A percentile compares a stretch with the other conserved stretches of the same genome.
Evolutionary conservation across 2,797 vertebrate genomes (phyloP).

Genomic region (Lemur catta): DNA sequence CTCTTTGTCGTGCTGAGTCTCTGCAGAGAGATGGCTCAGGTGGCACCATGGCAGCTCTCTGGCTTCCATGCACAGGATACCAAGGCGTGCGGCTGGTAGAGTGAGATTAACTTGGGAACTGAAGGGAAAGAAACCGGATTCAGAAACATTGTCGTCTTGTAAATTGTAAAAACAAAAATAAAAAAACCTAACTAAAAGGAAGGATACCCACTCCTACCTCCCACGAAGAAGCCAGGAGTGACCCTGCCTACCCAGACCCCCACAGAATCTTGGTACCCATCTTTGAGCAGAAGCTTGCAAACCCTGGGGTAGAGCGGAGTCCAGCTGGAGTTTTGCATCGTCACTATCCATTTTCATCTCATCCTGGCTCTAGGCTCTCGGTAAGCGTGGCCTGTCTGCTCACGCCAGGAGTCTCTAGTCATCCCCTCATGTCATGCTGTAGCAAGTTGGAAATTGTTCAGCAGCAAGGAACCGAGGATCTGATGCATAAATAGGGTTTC

Average conservation of each 20-base stretch:
- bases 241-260: background rate
- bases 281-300: background rate
- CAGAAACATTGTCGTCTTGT: background rate
- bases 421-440: too few relatives aligned
- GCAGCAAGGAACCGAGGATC: background rate
- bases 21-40: background rate
- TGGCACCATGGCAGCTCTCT: rapidly evolving
- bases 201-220: background rate
- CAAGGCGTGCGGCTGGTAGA: background rate
- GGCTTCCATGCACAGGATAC: background rate
- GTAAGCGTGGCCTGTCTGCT: background rate
- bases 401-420: background rate
- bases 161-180: background rate
- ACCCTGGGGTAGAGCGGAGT: background rate
- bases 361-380: background rate
- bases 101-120: background rate
- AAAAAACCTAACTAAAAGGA: background rate
- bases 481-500: background rate
- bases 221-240: background rate
- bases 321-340: background rate
- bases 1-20: background rate
- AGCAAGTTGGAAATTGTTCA: background rate
- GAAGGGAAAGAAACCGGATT: background rate
- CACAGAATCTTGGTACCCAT: background rate
- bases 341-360: background rate